Evolutionary conservation across 2,113 vertebrate species (phyloP), one percentile per base, ranked within the genome.

Genomic region (Bos indicus): DNA sequence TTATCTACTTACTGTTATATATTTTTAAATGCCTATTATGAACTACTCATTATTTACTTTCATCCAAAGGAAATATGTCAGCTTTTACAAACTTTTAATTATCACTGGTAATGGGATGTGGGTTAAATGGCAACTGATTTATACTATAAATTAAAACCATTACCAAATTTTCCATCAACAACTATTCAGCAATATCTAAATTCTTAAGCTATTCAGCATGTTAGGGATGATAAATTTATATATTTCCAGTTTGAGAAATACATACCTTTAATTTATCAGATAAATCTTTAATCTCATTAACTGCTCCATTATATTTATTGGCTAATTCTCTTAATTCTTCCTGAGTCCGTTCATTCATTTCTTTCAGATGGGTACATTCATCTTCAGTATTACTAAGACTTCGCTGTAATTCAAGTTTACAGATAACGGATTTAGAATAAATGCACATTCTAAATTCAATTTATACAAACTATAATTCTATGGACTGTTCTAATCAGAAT

Each of bases 331-430:
- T 98, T 95, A 99, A 99, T 99, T 99, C 99, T 98, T 99, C 99
- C 98, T 99, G 99, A 97, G 99, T 99, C 97, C 99, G 97, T 96
- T 99, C 99, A 46, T 99, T 99, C 99, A 99, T 99, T 98, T 99
- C 99, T 99, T 99, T 99, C 98, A 99, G 99, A 97, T 99, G 99
- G 60, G 99, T 99, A 99, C 99, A 99, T 99, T 99, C 99, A 92
- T 99, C 99, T 98, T 99, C 99, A 3, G 99, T 99, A 98, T 99
- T 99, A 97, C 99, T 99, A 96, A 99, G 99, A 88, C 99, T 99
- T 96, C 99, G 98, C 99, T 99, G 99, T 6, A 98, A 99, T 62
- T 94, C 6, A 96, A 98, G 13, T 93, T 96, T 88, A 97, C 5
- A 95, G 62, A 36, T 30, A 90, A 96, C 12, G 81, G 33, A 92